phyloP scores from a whole-genome alignment of 1,140 invertebrate genomes.

The Eriocheir sinensis region DNA sequence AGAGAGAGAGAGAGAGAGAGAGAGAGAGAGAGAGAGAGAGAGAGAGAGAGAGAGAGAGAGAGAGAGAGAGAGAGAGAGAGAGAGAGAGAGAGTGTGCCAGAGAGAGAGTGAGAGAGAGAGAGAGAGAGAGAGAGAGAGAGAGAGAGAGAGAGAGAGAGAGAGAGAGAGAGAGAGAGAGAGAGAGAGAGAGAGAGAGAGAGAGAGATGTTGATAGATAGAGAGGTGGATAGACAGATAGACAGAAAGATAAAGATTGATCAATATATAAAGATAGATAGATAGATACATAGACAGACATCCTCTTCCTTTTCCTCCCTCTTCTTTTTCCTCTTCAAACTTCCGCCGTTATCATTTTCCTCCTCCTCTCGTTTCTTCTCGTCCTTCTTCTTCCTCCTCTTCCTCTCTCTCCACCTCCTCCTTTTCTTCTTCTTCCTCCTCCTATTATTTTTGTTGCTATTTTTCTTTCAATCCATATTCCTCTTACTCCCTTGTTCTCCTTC shows the following conservation, averaged over 20 bases:
- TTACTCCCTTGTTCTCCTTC: too few relatives aligned
- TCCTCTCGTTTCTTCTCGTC: too few relatives aligned
- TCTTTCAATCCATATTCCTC: not conserved
- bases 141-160: conserved; percentile 43
- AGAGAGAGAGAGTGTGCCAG: not conserved
- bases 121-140: conserved; percentile 36
- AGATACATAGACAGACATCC: not conserved
- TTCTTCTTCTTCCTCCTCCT: too few relatives aligned
- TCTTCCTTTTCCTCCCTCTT: too few relatives aligned
- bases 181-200: not conserved
- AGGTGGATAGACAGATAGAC: too few relatives aligned
- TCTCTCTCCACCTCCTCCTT: too few relatives aligned
- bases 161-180: not conserved
- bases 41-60: not conserved
- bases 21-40: not conserved
- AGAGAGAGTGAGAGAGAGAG: conserved; percentile 23
- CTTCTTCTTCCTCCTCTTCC: too few relatives aligned
- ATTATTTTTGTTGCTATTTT: too few relatives aligned
- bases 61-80: conserved; percentile 81
- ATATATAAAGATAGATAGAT: not conserved
- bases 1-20: not conserved
- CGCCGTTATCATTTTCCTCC: too few relatives aligned
- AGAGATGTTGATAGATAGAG: too few relatives aligned
- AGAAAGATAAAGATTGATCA: not conserved
- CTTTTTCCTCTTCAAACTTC: too few relatives aligned